Base-by-base conservation (phyloP, 2,797 vertebrate genomes). In the Pachyuromys duprasi region DNA sequence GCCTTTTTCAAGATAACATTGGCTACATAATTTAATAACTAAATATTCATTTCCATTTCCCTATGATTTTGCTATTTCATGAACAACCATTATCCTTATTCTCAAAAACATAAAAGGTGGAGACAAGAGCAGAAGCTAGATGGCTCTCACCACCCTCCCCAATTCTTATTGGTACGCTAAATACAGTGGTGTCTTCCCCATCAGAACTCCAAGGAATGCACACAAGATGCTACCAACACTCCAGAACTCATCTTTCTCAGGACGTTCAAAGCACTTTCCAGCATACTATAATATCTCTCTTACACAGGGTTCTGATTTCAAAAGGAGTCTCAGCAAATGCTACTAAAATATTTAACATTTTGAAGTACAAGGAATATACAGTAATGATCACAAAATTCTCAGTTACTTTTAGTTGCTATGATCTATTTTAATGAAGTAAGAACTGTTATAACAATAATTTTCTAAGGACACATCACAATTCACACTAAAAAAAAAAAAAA, bases 371-470 rank as follows among this genome's bases (percentile, higher is more conserved):
- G 15, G 45, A 74, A 81, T 9, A 86, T 2, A 69, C 1, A 84
- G 26, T 7, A 55, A 22, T n/a, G 79, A 89, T 53, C 45, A 94
- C 60, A 93, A 95, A 93, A 91, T 72, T 86, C 70, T 89, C 84
- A 60, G 39, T n/a, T 90, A 75, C 53, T 94, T 70, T 89, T 45
- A 90, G 9, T 84, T 81, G 39, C 36, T 75, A 31, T 24, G 74
- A 1, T 69, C n/a, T 31, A 75, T 78, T 95, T 55, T 86, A 89
- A 83, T 49, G 49, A 86, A 93, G 20, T 45, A 92, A 92, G 33
- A 80, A 79, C n/a, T 94, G n/a, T 60, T 75, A 89, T 49, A 72
- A 89, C 42, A 83, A 87, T 28, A 67, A 80, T 93, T 93, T 95
- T 93, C 91, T 91, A 93, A 92, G 18, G 49, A 20, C 65, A 91